A percentile compares a stretch with the other conserved stretches of the same genome.
phyloP scores from a whole-genome alignment of 2,113 vertebrate species.

The Origma solitaria region DNA sequence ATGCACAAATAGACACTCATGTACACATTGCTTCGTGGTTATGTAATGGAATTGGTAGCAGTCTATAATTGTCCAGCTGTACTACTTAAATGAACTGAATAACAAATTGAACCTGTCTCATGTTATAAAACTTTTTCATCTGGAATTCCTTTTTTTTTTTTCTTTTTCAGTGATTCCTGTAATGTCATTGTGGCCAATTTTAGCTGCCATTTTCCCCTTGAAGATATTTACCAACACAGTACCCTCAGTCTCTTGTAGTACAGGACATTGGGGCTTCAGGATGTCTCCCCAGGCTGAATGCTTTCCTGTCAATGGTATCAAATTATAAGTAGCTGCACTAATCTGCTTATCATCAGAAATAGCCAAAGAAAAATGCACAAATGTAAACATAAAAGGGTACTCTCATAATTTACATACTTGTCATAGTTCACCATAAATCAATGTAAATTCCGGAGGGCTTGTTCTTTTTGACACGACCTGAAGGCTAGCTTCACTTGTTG shows the following conservation, averaged over 20 bases:
- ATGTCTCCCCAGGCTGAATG: conserved; percentile 3
- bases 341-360: conserved; percentile 61
- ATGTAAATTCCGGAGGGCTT: neutral
- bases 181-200: conserved; percentile 17
- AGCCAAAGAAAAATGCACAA: conserved; percentile 64
- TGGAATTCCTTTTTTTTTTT: neutral
- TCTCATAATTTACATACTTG: conserved; percentile 62
- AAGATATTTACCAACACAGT: neutral
- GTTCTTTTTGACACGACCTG: neutral
- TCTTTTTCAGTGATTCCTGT: neutral
- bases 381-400: conserved; percentile 68
- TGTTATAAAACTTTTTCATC: conserved; percentile 12
- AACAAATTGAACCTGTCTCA: conserved; percentile 26
- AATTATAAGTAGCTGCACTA: conserved; percentile 48
- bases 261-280: neutral
- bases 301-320: conserved; percentile 50
- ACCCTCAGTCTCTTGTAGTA: neutral
- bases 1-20: conserved; percentile 37
- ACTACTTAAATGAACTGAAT: conserved; percentile 39
- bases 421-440: conserved; percentile 40
- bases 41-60: conserved; percentile 19
- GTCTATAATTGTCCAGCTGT: conserved; percentile 25
- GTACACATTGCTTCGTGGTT: conserved; percentile 39
- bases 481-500: conserved; percentile 4
- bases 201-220: conserved; percentile 13